Evolutionary conservation across 2,888 invertebrate species (phyloP).

Genomic region (Dolomedes plantarius): DNA sequence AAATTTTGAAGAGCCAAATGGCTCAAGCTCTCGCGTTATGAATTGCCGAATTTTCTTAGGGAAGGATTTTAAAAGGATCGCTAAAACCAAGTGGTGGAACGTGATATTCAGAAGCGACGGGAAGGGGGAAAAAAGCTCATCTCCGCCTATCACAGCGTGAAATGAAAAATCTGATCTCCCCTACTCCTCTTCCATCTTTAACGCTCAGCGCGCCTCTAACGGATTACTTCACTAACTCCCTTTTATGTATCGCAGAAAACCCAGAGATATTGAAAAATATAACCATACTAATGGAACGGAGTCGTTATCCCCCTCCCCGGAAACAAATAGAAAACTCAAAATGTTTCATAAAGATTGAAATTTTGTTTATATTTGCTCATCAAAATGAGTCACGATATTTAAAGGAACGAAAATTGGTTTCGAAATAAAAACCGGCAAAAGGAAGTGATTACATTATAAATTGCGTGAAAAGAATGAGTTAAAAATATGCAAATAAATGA

Average conservation of each 20-base stretch:
- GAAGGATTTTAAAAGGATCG: slow-evolving; percentile 54
- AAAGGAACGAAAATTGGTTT: neutral
- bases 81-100: slow-evolving; percentile 35
- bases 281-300: slow-evolving; percentile 37
- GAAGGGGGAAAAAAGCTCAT: slow-evolving; percentile 29
- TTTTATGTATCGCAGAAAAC: slow-evolving; percentile 47
- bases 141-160: slow-evolving; percentile 49
- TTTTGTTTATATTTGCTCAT: neutral
- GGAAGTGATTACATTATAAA: neutral
- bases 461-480: too few species aligned
- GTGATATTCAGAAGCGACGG: slow-evolving; percentile 42
- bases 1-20: slow-evolving; percentile 36
- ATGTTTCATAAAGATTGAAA: neutral
- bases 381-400: neutral
- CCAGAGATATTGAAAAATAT: slow-evolving; percentile 51
- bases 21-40: slow-evolving; percentile 37
- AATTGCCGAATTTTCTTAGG: slow-evolving; percentile 39
- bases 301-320: slow-evolving; percentile 38
- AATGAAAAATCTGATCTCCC: slow-evolving; percentile 63
- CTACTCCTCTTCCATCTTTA: slow-evolving; percentile 44
- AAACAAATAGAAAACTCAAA: slow-evolving; percentile 30
- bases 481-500: too few species aligned
- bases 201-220: slow-evolving; percentile 58
- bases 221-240: slow-evolving; percentile 55
- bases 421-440: neutral